Percentiles rank a stretch among this genome's conserved stretches.
phyloP scores from a whole-genome alignment of 2,113 vertebrate genomes.

The Cinclus mexicanus region DNA sequence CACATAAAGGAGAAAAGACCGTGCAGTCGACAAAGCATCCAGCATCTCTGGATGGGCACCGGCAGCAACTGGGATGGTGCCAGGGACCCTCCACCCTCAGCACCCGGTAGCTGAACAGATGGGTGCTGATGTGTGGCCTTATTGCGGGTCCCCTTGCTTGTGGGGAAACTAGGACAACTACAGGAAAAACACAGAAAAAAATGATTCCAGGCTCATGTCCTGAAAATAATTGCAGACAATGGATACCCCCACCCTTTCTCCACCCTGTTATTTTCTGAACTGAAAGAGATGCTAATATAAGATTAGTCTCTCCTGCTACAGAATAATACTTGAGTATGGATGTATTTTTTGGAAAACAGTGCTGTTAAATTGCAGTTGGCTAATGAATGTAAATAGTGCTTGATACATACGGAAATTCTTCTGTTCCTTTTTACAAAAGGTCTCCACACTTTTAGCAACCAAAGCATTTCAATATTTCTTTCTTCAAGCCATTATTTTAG shows the following conservation, averaged over 20 bases:
- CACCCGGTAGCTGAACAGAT: accelerated
- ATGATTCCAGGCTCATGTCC: not conserved
- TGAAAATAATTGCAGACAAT: not conserved
- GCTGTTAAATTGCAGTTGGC: not conserved
- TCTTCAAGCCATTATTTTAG: not conserved
- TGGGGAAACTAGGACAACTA: not conserved
- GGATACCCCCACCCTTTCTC: not conserved
- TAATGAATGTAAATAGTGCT: not conserved
- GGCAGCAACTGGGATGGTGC: not conserved
- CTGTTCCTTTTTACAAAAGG: not conserved
- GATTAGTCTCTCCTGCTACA: not conserved
- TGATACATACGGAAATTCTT: not conserved
- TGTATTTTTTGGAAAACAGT: not conserved
- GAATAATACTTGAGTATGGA: not conserved
- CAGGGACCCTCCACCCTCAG: not conserved
- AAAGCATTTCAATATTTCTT: not conserved
- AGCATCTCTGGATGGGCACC: accelerated
- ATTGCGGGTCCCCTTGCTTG: too few relatives aligned
- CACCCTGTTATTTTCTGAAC: not conserved
- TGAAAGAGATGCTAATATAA: not conserved
- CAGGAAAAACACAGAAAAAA: not conserved
- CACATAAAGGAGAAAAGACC: accelerated
- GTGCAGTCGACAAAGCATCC: not conserved
- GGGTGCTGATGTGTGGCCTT: not conserved
- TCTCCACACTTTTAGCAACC: not conserved